These are phyloP conservation scores for Camponotus floridanus DNA, from an alignment of 1,140 invertebrate genomes.

Conservation along the genomic window DNA sequence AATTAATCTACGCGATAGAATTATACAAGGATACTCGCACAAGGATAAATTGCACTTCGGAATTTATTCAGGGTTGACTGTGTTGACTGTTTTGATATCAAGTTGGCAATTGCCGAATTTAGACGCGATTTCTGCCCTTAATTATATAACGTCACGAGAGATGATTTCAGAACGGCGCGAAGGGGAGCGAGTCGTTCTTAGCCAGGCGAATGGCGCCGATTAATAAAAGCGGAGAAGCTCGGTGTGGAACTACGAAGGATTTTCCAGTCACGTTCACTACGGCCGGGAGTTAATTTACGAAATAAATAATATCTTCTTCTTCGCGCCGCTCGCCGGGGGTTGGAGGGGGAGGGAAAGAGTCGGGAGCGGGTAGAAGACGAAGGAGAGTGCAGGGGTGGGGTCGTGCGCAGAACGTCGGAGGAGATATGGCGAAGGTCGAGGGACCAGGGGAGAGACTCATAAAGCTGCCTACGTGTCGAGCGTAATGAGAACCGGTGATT, in stretches of 20 bases:
- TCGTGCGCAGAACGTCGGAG: constrained; percentile 51
- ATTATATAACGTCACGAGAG: constrained; percentile 31
- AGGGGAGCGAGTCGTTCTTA: constrained; percentile 69
- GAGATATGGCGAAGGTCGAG: constrained; percentile 64
- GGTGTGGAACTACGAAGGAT: constrained; percentile 69
- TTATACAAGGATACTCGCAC: not conserved
- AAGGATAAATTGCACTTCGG: not conserved
- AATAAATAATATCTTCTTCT: constrained; percentile 87
- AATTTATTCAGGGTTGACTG: not conserved
- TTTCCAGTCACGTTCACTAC: constrained; percentile 77
- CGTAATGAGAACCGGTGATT: constrained; percentile 86
- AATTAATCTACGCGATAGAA: not conserved
- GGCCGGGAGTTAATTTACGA: constrained; percentile 85
- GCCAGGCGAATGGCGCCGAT: constrained; percentile 75
- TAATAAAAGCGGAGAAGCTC: constrained; percentile 76
- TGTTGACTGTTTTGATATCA: not conserved
- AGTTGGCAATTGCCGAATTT: not conserved
- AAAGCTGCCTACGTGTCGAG: constrained; percentile 87
- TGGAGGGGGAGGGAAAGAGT: constrained; percentile 11
- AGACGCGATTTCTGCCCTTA: constrained; percentile 12
- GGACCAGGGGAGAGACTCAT: constrained; percentile 80
- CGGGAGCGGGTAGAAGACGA: constrained; percentile 67
- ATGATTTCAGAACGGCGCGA: not conserved
- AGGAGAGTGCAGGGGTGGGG: constrained; percentile 11
- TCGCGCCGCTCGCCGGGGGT: constrained; percentile 63